phyloP scores from a whole-genome alignment of 2,888 invertebrate genomes.

The Hydraecia micacea region DNA sequence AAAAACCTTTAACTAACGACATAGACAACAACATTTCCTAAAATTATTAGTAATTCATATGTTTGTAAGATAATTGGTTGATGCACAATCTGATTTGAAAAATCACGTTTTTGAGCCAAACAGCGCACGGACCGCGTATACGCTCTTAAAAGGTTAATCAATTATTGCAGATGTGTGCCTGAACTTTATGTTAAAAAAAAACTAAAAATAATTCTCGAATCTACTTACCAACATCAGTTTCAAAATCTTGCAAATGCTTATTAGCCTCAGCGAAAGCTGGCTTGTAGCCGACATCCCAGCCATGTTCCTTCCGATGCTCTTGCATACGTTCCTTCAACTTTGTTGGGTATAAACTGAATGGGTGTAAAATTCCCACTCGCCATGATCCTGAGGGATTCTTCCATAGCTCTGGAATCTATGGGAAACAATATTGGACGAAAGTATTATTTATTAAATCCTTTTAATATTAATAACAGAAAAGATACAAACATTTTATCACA shows the following conservation, averaged over 20 bases:
- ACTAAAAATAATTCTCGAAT: neutral
- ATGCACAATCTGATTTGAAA: no score
- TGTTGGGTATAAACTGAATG: constrained; percentile 96
- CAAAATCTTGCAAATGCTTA: constrained; percentile 94
- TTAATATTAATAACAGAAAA: constrained; percentile 4
- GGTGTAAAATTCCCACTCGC: constrained; percentile 96
- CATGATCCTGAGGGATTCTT: constrained; percentile 95
- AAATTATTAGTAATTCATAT: no score
- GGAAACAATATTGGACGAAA: neutral
- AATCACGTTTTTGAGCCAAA: no score
- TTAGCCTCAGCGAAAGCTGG: constrained; percentile 94
- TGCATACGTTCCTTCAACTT: constrained; percentile 95
- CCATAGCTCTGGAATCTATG: constrained; percentile 95
- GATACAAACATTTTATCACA: constrained; percentile 13
- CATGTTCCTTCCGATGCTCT: constrained; percentile 94
- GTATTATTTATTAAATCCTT: neutral
- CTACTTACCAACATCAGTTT: constrained; percentile 90
- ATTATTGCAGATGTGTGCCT: neutral
- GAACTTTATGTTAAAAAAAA: neutral
- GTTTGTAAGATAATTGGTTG: no score
- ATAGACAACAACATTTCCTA: no score
- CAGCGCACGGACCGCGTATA: no score
- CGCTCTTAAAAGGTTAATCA: no score
- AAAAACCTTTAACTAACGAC: no score
- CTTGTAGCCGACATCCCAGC: constrained; percentile 96